Percentiles rank a stretch among this genome's conserved stretches.
phyloP scores from a whole-genome alignment of 2,113 vertebrate species.

The Barnardius zonarius region DNA sequence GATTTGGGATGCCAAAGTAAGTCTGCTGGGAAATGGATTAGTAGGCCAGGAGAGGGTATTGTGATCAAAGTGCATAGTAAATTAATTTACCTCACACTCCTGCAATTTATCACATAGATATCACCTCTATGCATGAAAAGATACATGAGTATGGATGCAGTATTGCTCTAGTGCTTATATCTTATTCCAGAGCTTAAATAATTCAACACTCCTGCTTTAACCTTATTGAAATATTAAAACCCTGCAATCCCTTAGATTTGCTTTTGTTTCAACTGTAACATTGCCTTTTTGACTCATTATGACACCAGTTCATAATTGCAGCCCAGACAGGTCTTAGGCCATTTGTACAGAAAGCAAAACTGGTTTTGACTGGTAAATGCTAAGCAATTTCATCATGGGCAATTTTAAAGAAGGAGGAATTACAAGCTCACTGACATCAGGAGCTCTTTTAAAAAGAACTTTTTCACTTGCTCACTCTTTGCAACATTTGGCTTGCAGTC shows the following conservation, averaged over 20 bases:
- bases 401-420: not conserved
- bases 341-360: not conserved
- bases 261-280: slow-evolving; percentile 41
- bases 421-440: not conserved
- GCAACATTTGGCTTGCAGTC: slow-evolving; percentile 31
- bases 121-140: slow-evolving; percentile 31
- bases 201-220: slow-evolving; percentile 55
- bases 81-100: slow-evolving; percentile 56
- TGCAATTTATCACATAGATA: slow-evolving; percentile 38
- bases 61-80: slow-evolving; percentile 58
- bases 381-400: not conserved
- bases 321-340: not conserved
- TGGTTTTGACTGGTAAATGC: not conserved
- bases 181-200: slow-evolving; percentile 50
- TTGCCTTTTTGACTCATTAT: not conserved
- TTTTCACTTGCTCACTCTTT: not conserved
- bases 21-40: slow-evolving; percentile 46
- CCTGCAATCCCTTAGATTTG: slow-evolving; percentile 21
- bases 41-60: slow-evolving; percentile 28
- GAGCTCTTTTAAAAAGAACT: not conserved
- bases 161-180: slow-evolving; percentile 43
- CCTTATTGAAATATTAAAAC: slow-evolving; percentile 63
- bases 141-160: slow-evolving; percentile 15
- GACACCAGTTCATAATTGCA: not conserved
- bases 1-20: slow-evolving; percentile 1